A percentile compares a stretch with the other conserved stretches of the same genome.
Evolutionary conservation across 2,797 vertebrate genomes (phyloP).

Genomic region (Lithobates sylvaticus): DNA sequence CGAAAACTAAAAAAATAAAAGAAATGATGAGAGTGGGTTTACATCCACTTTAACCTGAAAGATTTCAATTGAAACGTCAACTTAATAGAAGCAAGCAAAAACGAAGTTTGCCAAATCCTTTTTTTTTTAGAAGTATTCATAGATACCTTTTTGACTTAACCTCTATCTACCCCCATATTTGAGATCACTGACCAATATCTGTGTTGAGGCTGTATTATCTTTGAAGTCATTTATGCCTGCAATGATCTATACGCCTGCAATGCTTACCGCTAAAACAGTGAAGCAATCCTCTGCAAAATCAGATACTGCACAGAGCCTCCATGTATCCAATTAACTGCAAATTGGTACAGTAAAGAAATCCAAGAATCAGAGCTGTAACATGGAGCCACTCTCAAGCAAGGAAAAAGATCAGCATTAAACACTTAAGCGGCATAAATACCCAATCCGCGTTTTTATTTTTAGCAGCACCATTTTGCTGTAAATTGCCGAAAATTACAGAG

Average conservation of each 20-base stretch:
- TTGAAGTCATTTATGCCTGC: not conserved
- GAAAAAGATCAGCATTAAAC: slow-evolving; percentile 24
- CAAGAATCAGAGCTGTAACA: slow-evolving; percentile 15
- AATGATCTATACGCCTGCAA: not conserved
- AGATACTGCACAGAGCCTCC: not conserved
- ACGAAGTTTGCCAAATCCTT: too few species aligned
- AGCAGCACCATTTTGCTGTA: slow-evolving; percentile 34
- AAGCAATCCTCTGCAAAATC: slow-evolving; percentile 12
- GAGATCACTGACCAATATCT: not conserved
- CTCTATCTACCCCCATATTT: not conserved
- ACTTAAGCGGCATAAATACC: slow-evolving; percentile 22
- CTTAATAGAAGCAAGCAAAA: too few species aligned
- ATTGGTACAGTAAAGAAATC: slow-evolving; percentile 37
- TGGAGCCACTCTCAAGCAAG: not conserved
- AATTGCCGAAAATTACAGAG: slow-evolving; percentile 55
- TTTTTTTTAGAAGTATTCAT: too few species aligned
- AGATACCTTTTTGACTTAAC: not conserved
- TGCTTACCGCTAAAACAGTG: slow-evolving; percentile 4
- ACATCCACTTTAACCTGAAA: too few species aligned
- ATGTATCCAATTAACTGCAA: slow-evolving; percentile 43
- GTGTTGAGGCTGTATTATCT: not conserved
- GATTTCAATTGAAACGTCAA: too few species aligned
- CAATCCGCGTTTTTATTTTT: slow-evolving; percentile 40
- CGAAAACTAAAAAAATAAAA: too few species aligned
- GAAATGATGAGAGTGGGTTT: too few species aligned